Conservation (phyloP, 2,888 invertebrate species). For the Drosophila acutilabella region DNA sequence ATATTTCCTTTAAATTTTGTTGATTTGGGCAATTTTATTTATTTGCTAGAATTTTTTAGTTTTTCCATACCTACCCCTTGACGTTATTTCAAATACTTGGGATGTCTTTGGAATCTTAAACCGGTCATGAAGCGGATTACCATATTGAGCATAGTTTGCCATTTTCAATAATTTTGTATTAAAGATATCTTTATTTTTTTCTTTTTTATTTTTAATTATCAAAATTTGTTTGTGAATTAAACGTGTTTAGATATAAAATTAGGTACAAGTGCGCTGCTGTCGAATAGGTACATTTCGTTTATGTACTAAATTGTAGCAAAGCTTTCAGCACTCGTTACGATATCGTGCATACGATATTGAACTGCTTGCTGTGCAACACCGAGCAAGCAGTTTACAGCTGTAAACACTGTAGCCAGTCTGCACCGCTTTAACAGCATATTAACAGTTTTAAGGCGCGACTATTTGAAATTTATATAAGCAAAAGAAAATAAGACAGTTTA, state of each 20-base stretch:
- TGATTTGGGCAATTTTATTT: not conserved
- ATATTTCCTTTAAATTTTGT: not conserved
- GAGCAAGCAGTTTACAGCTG: slow-evolving; percentile 11
- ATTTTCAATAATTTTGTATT: not conserved
- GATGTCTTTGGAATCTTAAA: not conserved
- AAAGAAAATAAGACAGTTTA: not conserved
- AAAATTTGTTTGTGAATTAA: too few species aligned
- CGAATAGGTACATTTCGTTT: not conserved
- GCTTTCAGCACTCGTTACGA: not conserved
- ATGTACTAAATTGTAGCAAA: not conserved
- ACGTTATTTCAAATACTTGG: not conserved
- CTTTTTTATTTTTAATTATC: too few species aligned
- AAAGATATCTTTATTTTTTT: not conserved
- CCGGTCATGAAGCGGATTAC: not conserved
- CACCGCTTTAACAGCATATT: not conserved
- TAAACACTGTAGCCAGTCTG: not conserved
- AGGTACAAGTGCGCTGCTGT: too few species aligned
- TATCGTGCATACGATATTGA: slow-evolving; percentile 2
- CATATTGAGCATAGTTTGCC: not conserved
- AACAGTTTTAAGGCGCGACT: not conserved
- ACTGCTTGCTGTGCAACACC: slow-evolving; percentile 14
- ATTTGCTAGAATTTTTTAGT: not conserved
- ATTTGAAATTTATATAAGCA: not conserved
- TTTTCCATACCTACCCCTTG: not conserved
- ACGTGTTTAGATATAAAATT: too few species aligned